phyloP scores from a whole-genome alignment of 2,888 invertebrate genomes.

The Aelia acuminata region DNA sequence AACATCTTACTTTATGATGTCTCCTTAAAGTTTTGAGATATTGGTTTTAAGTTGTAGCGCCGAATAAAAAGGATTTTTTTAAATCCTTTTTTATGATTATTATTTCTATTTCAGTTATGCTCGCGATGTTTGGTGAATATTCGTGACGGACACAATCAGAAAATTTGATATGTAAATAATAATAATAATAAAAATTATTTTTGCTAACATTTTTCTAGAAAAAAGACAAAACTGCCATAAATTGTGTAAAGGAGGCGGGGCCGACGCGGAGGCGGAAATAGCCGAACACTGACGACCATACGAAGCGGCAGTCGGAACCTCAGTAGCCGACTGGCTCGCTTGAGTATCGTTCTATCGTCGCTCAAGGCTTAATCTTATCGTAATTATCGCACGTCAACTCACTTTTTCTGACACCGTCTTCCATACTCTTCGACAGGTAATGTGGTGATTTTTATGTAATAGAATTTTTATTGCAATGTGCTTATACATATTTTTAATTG shows the following conservation, averaged over 20 bases:
- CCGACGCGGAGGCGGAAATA: background rate
- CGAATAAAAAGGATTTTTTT: no score
- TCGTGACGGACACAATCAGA: no score
- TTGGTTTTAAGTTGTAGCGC: no score
- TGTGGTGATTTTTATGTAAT: background rate
- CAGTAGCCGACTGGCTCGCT: constrained; percentile 13
- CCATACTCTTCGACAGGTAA: constrained; percentile 41
- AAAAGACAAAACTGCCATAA: background rate
- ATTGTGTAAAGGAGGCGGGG: constrained; percentile 24
- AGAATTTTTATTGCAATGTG: background rate
- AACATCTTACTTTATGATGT: no score
- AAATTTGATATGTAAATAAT: no score
- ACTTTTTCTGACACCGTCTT: background rate
- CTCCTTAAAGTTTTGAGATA: no score
- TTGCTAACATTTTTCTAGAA: no score
- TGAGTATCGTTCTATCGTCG: background rate
- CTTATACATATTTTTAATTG: no score
- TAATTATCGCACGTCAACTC: constrained; percentile 26
- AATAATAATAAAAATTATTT: no score
- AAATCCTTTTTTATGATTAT: no score
- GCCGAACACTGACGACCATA: background rate
- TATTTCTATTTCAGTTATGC: no score
- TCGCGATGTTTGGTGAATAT: no score
- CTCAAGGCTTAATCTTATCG: background rate
- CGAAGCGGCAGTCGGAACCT: background rate